Base-by-base conservation (phyloP, 1,140 invertebrate species). In the Metaphire vulgaris region DNA sequence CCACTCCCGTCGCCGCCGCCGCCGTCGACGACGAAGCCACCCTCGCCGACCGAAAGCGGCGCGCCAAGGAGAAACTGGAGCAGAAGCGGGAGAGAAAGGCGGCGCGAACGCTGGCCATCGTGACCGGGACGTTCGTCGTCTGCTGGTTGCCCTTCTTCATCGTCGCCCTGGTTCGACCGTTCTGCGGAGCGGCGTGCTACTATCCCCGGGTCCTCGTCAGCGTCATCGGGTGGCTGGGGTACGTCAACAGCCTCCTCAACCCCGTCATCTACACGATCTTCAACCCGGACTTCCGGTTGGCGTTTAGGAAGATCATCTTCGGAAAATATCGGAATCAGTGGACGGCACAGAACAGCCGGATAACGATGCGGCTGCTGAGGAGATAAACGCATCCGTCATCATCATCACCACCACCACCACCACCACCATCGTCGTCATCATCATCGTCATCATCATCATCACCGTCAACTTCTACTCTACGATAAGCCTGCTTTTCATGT, bases 121-220 rank as follows among this genome's bases (percentile, higher is more conserved):
- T 89, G 72, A 87, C 90, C 77, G 89, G 89, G 12, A 89, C 88
- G 0, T 89, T 90, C 80, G 84, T 89, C 15, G 81, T 89, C 14
- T 89, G 89, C 78, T 89, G 89, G 89, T 79, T 90, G n/a, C 89
- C 89, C 1, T 89, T 90, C 80, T 89, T 90, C 77, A 87, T 88
- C 33, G 82, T 88, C 1, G 90, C 89, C 76, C 84, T 88, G 28
- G 86, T 90, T 26, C 85, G 88, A 28, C 89, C 89, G 0, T 87
- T 89, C 69, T 90, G 89, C 79, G 80, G 82, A 29, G 81, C 81
- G 15, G 87, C 86, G 75, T 81, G 83, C 74, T 32, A 79, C 64
- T 78, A 87, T 33, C 88, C 87, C 0, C 33, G 72, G n/a, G 14
- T 73, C n/a, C 69, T 86, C 0, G 81, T 85, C 70, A 81, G 81